Percentiles rank a stretch among this genome's conserved stretches.
Conservation (phyloP, 2,797 vertebrate species). For the Phalanger gymnotis region DNA sequence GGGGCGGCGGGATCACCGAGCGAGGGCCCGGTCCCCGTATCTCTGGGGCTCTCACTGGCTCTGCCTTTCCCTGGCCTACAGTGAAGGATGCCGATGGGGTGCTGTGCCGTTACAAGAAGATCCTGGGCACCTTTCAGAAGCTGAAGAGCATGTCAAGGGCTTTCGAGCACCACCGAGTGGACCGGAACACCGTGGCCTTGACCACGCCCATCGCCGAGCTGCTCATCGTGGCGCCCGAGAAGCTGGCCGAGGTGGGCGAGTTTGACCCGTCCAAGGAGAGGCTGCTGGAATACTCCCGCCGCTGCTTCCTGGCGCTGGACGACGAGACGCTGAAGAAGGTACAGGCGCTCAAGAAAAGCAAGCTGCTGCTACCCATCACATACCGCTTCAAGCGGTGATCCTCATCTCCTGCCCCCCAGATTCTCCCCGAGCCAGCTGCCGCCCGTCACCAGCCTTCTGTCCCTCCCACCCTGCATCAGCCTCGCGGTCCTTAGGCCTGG, state of each 20-base stretch:
- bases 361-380: conserved; percentile 93
- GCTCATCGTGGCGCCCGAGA: conserved; percentile 93
- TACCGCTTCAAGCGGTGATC: conserved; percentile 92
- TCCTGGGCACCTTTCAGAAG: conserved; percentile 93
- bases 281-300: conserved; percentile 93
- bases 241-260: conserved; percentile 92
- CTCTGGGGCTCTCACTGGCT: neutral
- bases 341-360: conserved; percentile 94
- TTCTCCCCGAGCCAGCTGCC: neutral
- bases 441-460: too few species aligned
- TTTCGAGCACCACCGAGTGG: conserved; percentile 94
- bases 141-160: conserved; percentile 96
- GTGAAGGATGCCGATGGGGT: conserved; percentile 94
- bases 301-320: conserved; percentile 92
- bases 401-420: neutral
- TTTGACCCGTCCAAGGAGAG: conserved; percentile 95
- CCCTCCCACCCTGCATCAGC: neutral
- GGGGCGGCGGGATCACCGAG: too few species aligned
- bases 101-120: conserved; percentile 96
- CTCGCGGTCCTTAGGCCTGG: neutral
- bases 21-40: rapidly evolving
- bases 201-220: conserved; percentile 95
- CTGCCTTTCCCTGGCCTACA: conserved; percentile 59
- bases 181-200: conserved; percentile 94
- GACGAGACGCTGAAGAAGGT: conserved; percentile 93